Evolutionary conservation across 1,140 invertebrate genomes (phyloP).

Genomic region (Conus ventricosus): DNA sequence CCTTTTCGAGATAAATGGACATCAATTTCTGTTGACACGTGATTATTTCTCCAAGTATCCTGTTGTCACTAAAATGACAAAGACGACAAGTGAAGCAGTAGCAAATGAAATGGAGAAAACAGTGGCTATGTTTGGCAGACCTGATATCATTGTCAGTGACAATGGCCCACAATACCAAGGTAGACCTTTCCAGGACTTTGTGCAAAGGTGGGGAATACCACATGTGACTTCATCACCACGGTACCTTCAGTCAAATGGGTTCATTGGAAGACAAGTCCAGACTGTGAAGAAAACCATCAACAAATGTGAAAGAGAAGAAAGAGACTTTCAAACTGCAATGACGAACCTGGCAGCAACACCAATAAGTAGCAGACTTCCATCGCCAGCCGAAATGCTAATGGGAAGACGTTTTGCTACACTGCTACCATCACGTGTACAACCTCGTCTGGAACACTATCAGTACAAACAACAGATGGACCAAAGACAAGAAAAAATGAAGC

Average conservation of each 20-base stretch:
- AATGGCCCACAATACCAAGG: constrained; percentile 34
- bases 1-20: constrained; percentile 25
- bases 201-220: background rate
- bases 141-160: constrained; percentile 37
- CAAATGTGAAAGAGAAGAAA: background rate
- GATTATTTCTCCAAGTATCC: constrained; percentile 33
- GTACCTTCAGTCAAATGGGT: constrained; percentile 16
- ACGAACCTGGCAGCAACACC: background rate
- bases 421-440: background rate
- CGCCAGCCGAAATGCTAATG: background rate
- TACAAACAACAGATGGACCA: background rate
- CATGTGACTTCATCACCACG: constrained; percentile 24
- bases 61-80: background rate
- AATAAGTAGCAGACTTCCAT: background rate
- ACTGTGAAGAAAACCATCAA: background rate
- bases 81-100: background rate
- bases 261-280: background rate
- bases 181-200: constrained; percentile 25
- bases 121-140: constrained; percentile 12
- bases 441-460: background rate
- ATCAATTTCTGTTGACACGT: constrained; percentile 14
- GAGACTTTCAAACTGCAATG: background rate
- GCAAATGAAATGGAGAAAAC: constrained; percentile 15
- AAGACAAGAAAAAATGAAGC: background rate
- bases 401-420: background rate